A percentile compares a stretch with the other conserved stretches of the same genome.
Conservation (phyloP, 2,888 invertebrate genomes). For the Siphlonurus alternatus region DNA sequence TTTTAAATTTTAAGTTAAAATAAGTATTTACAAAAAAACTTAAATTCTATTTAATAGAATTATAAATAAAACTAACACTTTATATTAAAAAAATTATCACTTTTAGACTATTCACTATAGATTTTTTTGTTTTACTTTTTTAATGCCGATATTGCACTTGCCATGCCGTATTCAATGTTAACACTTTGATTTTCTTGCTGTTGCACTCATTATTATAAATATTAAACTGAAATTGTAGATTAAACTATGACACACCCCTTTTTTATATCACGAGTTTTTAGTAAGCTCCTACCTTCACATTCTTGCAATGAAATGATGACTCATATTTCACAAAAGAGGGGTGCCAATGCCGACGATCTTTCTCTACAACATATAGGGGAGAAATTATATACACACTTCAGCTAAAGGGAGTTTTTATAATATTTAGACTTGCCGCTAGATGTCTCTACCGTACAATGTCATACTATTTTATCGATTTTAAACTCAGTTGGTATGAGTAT, state of each 20-base stretch:
- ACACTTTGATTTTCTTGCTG: too few relatives aligned
- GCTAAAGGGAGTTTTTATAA: background rate
- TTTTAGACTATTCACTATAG: background rate
- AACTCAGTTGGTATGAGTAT: background rate
- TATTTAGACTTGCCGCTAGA: background rate
- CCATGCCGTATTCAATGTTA: too few relatives aligned
- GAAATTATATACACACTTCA: background rate
- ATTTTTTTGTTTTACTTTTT: too few relatives aligned
- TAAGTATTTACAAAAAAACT: background rate
- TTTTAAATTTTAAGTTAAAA: background rate
- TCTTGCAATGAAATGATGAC: background rate
- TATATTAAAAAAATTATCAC: too few relatives aligned
- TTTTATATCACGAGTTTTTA: background rate
- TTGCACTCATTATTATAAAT: too few relatives aligned
- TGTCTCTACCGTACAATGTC: background rate
- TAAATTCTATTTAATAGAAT: background rate
- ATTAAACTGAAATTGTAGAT: too few relatives aligned
- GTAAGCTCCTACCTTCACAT: background rate
- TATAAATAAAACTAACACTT: too few relatives aligned
- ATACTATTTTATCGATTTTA: background rate
- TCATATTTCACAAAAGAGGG: background rate
- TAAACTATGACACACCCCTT: background rate
- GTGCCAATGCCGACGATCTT: too few relatives aligned
- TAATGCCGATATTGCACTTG: too few relatives aligned
- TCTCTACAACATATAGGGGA: background rate